phyloP scores from a whole-genome alignment of 2,888 invertebrate genomes.

The Rhimphoctona megacephalus region DNA sequence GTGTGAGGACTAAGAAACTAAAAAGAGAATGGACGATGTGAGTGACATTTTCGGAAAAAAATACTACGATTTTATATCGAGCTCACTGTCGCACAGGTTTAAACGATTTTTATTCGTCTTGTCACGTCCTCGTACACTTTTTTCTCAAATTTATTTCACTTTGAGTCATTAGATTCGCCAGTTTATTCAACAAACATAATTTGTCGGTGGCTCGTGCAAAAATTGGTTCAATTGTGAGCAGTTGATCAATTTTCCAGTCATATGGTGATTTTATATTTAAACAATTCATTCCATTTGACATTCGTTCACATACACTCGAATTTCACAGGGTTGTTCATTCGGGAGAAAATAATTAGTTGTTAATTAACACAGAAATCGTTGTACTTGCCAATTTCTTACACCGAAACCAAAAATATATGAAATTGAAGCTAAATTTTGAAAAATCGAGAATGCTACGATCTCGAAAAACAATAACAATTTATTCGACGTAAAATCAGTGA shows the following conservation, averaged over 20 bases:
- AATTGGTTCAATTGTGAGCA: not conserved
- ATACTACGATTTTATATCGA: slow-evolving; percentile 51
- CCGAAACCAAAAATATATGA: not conserved
- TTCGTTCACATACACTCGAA: not conserved
- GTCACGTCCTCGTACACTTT: not conserved
- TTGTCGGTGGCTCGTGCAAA: no score
- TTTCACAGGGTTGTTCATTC: no score
- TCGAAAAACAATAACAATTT: not conserved
- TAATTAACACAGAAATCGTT: not conserved
- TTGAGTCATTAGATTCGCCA: no score
- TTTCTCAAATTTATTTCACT: not conserved
- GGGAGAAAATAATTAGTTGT: no score
- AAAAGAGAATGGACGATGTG: slow-evolving; percentile 22
- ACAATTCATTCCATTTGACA: not conserved
- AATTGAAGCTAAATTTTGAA: not conserved
- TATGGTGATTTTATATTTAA: not conserved
- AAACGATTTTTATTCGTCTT: slow-evolving; percentile 3
- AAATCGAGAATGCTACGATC: not conserved
- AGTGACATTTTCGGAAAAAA: slow-evolving; percentile 54
- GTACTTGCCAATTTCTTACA: not conserved
- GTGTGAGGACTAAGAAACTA: not conserved
- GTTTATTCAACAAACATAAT: not conserved
- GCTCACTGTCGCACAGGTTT: slow-evolving; percentile 62
- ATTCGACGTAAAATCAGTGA: not conserved
- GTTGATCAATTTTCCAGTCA: not conserved